These are phyloP conservation scores for Coptotermes formosanus DNA, from an alignment of 1,140 invertebrate species.

Conservation along the genomic window DNA sequence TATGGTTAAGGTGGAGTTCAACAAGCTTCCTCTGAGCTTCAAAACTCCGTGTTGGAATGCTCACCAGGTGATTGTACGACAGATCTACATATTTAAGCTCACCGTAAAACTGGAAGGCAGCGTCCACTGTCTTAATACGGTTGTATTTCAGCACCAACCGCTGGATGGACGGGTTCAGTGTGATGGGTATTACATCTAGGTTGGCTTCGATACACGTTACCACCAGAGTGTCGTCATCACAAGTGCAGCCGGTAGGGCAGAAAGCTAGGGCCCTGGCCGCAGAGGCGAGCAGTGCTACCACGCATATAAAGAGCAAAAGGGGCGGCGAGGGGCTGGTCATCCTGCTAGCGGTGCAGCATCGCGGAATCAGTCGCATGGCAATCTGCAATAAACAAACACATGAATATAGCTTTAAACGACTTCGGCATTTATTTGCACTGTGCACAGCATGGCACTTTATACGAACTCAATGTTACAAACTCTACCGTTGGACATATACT, in stretches of 20 bases:
- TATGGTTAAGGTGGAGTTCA: slow-evolving; percentile 79
- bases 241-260: slow-evolving; percentile 77
- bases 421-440: too few relatives aligned
- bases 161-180: slow-evolving; percentile 85
- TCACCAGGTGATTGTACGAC: slow-evolving; percentile 78
- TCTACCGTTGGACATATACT: too few relatives aligned
- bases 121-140: slow-evolving; percentile 81
- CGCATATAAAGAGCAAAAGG: slow-evolving; percentile 45
- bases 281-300: slow-evolving; percentile 42
- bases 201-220: slow-evolving; percentile 81
- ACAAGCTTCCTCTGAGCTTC: slow-evolving; percentile 74
- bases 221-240: slow-evolving; percentile 85
- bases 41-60: slow-evolving; percentile 74
- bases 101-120: slow-evolving; percentile 82
- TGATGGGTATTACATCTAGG: slow-evolving; percentile 85
- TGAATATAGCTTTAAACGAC: not conserved
- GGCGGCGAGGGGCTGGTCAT: not conserved
- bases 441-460: too few relatives aligned
- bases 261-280: slow-evolving; percentile 46
- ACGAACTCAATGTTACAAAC: too few relatives aligned
- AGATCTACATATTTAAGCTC: slow-evolving; percentile 81
- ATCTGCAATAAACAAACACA: slow-evolving; percentile 23
- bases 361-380: not conserved
- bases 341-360: not conserved
- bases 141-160: slow-evolving; percentile 77